Evolutionary conservation across 2,797 vertebrate genomes (phyloP).

Genomic region (Acridotheres tristis): DNA sequence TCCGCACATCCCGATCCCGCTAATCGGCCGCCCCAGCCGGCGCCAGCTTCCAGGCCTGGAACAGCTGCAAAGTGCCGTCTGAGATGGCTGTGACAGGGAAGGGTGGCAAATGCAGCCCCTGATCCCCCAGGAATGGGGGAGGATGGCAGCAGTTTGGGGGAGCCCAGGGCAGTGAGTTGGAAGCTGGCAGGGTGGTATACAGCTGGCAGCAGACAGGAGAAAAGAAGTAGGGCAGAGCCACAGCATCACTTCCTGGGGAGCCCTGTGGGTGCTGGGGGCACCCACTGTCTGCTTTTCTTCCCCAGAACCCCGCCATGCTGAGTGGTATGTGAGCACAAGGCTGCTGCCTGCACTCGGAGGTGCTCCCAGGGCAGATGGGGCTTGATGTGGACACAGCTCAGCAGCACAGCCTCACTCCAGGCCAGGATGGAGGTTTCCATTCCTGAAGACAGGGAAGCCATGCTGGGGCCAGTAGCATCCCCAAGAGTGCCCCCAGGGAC

Average conservation of each 20-base stretch:
- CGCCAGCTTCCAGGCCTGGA: not conserved
- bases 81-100: not conserved
- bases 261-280: not conserved
- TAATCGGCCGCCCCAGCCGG: conserved; percentile 39
- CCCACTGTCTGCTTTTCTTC: not conserved
- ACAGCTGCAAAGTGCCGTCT: not conserved
- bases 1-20: conserved; percentile 59
- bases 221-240: conserved; percentile 21
- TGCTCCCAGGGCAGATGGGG: not conserved
- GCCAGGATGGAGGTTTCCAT: not conserved
- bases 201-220: not conserved
- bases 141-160: not conserved
- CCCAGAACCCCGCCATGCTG: not conserved
- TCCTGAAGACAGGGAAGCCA: conserved; percentile 1
- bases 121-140: not conserved
- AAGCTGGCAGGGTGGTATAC: not conserved
- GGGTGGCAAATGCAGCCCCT: not conserved
- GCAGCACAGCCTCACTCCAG: not conserved
- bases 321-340: no score
- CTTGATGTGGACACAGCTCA: not conserved
- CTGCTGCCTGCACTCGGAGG: not conserved
- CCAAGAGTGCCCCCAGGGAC: not conserved
- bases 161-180: rapidly evolving
- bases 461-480: not conserved
- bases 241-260: not conserved